Conservation (phyloP, 2,888 invertebrate species). For the Nemotelus pantherinus region DNA sequence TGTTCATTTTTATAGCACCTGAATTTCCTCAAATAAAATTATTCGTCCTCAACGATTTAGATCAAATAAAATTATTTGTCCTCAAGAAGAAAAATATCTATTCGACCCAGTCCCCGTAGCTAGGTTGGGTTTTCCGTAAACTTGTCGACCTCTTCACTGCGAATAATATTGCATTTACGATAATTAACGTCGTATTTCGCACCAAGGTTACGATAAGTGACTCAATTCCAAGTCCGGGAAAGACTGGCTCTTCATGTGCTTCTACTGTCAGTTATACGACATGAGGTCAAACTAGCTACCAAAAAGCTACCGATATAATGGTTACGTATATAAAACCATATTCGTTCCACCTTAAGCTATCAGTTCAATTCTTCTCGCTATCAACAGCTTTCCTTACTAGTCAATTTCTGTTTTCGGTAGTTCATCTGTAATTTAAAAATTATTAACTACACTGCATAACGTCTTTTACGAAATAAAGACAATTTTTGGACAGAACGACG, state of each 20-base stretch:
- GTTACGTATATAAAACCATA: slow-evolving; percentile 43
- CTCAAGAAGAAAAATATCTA: too few relatives aligned
- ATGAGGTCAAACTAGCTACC: background rate
- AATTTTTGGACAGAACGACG: background rate
- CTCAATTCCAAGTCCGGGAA: slow-evolving; percentile 30
- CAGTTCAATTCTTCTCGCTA: slow-evolving; percentile 30
- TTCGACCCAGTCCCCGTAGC: too few relatives aligned
- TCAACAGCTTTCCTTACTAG: background rate
- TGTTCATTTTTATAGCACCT: too few relatives aligned
- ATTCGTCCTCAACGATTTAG: too few relatives aligned
- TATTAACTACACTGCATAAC: too few relatives aligned
- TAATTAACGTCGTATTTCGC: background rate
- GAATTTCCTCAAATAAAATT: too few relatives aligned
- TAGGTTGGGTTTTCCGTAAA: slow-evolving; percentile 2
- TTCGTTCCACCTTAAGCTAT: slow-evolving; percentile 8
- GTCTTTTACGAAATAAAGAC: too few relatives aligned
- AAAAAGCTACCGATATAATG: background rate
- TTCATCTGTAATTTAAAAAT: background rate
- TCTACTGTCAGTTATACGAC: background rate
- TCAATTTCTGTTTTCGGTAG: background rate
- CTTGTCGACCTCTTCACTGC: slow-evolving; percentile 13
- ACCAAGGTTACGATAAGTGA: slow-evolving; percentile 30
- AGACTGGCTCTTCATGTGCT: background rate
- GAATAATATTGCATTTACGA: background rate
- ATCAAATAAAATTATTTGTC: too few relatives aligned